Conservation (phyloP, 1,140 invertebrate genomes). For the Trichonephila clavipes region DNA sequence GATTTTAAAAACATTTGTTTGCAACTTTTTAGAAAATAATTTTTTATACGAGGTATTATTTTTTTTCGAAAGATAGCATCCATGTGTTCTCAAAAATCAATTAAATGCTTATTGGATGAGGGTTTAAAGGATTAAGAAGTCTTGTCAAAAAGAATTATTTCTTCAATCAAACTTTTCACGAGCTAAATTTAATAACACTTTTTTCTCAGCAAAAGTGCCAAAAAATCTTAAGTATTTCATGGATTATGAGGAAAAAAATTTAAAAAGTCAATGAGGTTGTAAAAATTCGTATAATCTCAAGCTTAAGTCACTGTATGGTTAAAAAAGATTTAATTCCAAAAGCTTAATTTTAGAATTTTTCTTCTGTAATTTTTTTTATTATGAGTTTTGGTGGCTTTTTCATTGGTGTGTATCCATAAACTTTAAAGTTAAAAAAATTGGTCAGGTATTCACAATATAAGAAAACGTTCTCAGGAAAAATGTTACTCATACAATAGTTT, state of each 20-base stretch:
- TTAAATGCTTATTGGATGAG: neutral
- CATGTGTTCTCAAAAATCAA: neutral
- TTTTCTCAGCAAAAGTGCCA: neutral
- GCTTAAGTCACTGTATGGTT: neutral
- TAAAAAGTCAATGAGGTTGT: neutral
- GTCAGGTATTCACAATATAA: too few species aligned
- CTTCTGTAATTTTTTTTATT: neutral
- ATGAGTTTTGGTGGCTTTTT: too few species aligned
- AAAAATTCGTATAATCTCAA: constrained; percentile 6
- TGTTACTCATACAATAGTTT: too few species aligned
- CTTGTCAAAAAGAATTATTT: constrained; percentile 28
- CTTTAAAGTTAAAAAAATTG: too few species aligned
- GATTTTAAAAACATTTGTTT: neutral
- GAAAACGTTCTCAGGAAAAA: too few species aligned
- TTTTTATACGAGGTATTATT: neutral
- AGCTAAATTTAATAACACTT: constrained; percentile 11
- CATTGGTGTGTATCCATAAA: too few species aligned
- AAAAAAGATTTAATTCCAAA: neutral
- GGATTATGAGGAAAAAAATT: neutral
- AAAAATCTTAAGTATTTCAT: neutral
- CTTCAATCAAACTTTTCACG: constrained; percentile 12
- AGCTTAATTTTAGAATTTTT: neutral
- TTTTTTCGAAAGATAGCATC: neutral
- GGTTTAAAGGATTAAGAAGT: constrained; percentile 23
- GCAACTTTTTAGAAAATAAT: neutral